Evolutionary conservation across 2,113 vertebrate genomes (phyloP).

Genomic region (Centropristis striata): DNA sequence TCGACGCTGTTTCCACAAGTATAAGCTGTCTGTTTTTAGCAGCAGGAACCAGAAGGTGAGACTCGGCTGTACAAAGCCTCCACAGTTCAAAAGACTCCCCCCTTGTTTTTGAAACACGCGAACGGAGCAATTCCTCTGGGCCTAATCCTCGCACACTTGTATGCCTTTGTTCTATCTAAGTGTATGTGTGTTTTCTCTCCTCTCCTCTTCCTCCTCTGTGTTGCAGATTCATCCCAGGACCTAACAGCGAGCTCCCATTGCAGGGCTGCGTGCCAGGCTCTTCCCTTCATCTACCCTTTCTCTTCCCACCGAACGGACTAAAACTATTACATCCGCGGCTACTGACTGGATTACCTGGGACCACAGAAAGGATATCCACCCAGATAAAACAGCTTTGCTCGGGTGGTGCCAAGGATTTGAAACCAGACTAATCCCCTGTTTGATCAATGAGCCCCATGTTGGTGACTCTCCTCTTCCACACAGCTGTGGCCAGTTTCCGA

Average conservation of each 20-base stretch:
- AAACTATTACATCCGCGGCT: conserved; percentile 89
- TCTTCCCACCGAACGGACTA: conserved; percentile 84
- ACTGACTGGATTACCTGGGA: conserved; percentile 93
- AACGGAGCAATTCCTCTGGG: conserved; percentile 65
- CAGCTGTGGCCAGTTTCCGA: conserved; percentile 71
- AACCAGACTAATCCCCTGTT: conserved; percentile 82
- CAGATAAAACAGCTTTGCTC: conserved; percentile 81
- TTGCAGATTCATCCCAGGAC: conserved; percentile 98
- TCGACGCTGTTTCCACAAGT: conserved; percentile 28
- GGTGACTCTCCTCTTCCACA: conserved; percentile 74
- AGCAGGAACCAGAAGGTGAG: conserved; percentile 61
- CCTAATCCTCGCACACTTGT: conserved; percentile 71
- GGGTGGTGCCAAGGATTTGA: conserved; percentile 83
- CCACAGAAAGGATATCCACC: conserved; percentile 78
- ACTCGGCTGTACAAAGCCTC: conserved; percentile 57
- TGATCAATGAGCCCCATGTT: conserved; percentile 81
- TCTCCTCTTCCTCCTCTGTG: conserved; percentile 68
- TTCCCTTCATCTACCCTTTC: conserved; percentile 68
- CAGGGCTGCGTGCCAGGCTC: conserved; percentile 80
- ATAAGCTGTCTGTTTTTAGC: conserved; percentile 58
- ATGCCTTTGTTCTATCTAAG: conserved; percentile 80
- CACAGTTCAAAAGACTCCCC: conserved; percentile 69
- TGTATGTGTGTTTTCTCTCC: conserved; percentile 76
- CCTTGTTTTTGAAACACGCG: conserved; percentile 52
- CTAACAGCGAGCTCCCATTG: conserved; percentile 87